Base-by-base conservation (phyloP, 2,888 invertebrate species). In the Leptopilina drosophilae region DNA sequence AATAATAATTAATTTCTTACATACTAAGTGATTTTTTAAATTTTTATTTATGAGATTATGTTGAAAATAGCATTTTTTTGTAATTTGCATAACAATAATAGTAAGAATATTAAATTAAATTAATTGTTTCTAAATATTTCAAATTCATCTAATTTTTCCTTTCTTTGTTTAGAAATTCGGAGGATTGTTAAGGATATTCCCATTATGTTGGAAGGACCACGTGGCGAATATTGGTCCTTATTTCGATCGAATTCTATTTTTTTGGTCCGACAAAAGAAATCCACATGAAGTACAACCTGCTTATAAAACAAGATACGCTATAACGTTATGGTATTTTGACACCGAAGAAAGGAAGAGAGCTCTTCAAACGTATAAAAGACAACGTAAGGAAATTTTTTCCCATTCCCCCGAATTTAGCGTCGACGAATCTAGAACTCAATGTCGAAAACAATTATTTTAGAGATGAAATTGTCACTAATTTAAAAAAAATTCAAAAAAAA, bases 251-350 rank as follows among this genome's bases (percentile, higher is more conserved):
- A 95, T 99, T 91, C 93, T 99, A 87, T 98, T 98, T 93, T 99
- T 99, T 93, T 99, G 99, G 99, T 99, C 99, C 0, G 99, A 99
- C 89, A 93, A 97, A 87, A 94, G 99, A 85, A 99, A 98, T 93
- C 99, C 99, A 0, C 99, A 99, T 90, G 99, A 99, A 93, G 99
- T 99, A 1, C 97, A 98, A 91, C 98, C 98, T 2, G 96, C 98
- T 0, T 97, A 94, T 90, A 94, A 95, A 88, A 98, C 98, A 12
- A 94, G 98, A 91, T 98, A 97, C 90, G 98, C 98, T 64, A 97
- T 98, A 82, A 98, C 98, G 42, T 93, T 98, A 80, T 98, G 98
- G 98, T 98, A 98, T 92, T 97, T 97, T 88, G 98, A 98, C 92
- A 95, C 96, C 0, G 94, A 94, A 82, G 97, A 97, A 92, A 93